Percentiles rank a stretch among this genome's conserved stretches.
Evolutionary conservation across 2,888 invertebrate species (phyloP).

Genomic region (Drosophila putrida): DNA sequence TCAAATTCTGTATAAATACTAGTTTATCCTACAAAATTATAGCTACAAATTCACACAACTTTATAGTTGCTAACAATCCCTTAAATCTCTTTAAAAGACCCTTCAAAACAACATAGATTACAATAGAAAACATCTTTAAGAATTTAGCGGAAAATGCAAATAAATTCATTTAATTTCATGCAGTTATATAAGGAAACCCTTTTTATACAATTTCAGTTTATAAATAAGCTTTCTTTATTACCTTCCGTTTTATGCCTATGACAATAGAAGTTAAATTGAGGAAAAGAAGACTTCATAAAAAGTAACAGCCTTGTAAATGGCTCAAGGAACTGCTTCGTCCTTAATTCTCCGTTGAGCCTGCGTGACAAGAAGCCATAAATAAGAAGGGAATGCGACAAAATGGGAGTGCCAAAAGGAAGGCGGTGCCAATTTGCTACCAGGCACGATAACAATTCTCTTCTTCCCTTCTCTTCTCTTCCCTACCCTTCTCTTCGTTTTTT

Average conservation of each 20-base stretch:
- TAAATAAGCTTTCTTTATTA: neutral
- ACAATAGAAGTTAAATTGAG: neutral
- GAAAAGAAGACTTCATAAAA: neutral
- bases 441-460: constrained; percentile 38
- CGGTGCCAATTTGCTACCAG: constrained; percentile 35
- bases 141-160: neutral
- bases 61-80: too few relatives aligned
- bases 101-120: neutral
- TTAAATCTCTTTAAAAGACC: neutral
- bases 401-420: constrained; percentile 39
- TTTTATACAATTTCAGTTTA: neutral
- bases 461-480: too few relatives aligned
- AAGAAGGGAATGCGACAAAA: constrained; percentile 47
- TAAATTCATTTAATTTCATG: neutral
- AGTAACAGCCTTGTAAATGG: constrained; percentile 1
- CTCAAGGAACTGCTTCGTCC: constrained; percentile 6
- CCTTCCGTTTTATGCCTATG: neutral
- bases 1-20: too few relatives aligned
- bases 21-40: too few relatives aligned
- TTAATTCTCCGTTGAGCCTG: constrained; percentile 9
- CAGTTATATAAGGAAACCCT: neutral
- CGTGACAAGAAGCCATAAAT: constrained; percentile 46
- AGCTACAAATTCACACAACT: too few relatives aligned
- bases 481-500: neutral
- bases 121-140: too few relatives aligned